Evolutionary conservation across 2,888 invertebrate genomes (phyloP), one percentile per base, ranked within the genome.

Genomic region (Drosophila tripunctata): DNA sequence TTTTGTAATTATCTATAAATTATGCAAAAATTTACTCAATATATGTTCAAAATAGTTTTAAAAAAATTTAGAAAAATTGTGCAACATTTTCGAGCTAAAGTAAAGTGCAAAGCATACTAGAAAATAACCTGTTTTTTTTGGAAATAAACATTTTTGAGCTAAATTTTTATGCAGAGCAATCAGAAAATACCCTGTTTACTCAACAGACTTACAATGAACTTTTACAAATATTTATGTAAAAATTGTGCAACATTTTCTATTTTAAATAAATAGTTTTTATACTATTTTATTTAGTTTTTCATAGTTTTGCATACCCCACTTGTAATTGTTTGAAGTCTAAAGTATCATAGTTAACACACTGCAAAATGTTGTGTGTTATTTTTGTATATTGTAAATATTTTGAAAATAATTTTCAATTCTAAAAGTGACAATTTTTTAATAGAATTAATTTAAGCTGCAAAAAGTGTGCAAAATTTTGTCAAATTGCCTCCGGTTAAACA

Each of bases 401-500:
- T 73, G 55, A 62, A 67, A 64, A 67, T 57, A 60, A 57, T 67
- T 74, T 57, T 54, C 41, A 70, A 62, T 51, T 54, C 62, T 69
- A 67, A 73, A 57, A 69, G 57, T 54, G 48, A 54, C 45, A 50
- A 41, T 67, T 57, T 68, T 66, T 61, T 50, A 47, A 31, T n/a
- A 21, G 14, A 44, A 41, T 67, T 45, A 47, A n/a, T 48, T 68
- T 55, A 57, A 63, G 58, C 66, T 66, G 67, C 60, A 15, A 41
- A 48, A 67, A 19, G 7, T 30, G 47, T 50, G 38, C 17, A 38
- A 22, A 67, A 31, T 47, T 57, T 44, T 38, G 50, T 50, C 48
- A 27, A 38, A 10, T 6, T 0, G 52, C 54, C 54, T 48, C 40
- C 33, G 67, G 68, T 43, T 7, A 41, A 41, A 44, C n/a, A n/a